Conservation (phyloP, 2,797 vertebrate species). For the Paedocypris micromegethes region DNA sequence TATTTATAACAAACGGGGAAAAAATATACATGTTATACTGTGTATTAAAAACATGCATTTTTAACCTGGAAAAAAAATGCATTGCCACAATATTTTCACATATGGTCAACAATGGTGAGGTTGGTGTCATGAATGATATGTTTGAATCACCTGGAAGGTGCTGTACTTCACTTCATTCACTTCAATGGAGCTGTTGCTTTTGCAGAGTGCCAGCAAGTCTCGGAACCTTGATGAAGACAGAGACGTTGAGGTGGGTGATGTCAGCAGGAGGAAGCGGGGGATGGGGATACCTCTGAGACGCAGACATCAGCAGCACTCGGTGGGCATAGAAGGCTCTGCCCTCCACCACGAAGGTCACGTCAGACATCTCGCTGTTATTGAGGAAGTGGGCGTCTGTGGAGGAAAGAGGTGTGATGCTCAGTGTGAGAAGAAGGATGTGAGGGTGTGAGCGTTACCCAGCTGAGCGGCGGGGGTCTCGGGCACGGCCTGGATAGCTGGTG, state of each 20-base stretch:
- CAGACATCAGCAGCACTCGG: slow-evolving; percentile 87
- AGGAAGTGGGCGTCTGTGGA: slow-evolving; percentile 83
- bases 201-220: slow-evolving; percentile 71
- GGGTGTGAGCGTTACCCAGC: slow-evolving; percentile 51
- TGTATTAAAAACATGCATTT: too few relatives aligned
- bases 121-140: too few relatives aligned
- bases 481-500: slow-evolving; percentile 71
- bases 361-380: slow-evolving; percentile 92
- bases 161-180: slow-evolving; percentile 83
- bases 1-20: not conserved
- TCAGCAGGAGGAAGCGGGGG: too few relatives aligned
- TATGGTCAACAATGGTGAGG: too few relatives aligned
- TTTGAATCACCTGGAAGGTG: slow-evolving; percentile 78
- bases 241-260: not conserved
- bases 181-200: slow-evolving; percentile 73
- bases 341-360: slow-evolving; percentile 86
- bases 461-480: slow-evolving; percentile 77
- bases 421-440: not conserved
- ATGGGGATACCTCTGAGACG: slow-evolving; percentile 77
- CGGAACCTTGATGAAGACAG: slow-evolving; percentile 72
- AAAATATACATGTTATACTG: too few relatives aligned
- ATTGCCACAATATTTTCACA: too few relatives aligned
- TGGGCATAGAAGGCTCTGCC: slow-evolving; percentile 85
- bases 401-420: not conserved
- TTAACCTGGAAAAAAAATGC: too few relatives aligned